Evolutionary conservation across 2,113 vertebrate species (phyloP).

Genomic region (Ammospiza nelsoni): DNA sequence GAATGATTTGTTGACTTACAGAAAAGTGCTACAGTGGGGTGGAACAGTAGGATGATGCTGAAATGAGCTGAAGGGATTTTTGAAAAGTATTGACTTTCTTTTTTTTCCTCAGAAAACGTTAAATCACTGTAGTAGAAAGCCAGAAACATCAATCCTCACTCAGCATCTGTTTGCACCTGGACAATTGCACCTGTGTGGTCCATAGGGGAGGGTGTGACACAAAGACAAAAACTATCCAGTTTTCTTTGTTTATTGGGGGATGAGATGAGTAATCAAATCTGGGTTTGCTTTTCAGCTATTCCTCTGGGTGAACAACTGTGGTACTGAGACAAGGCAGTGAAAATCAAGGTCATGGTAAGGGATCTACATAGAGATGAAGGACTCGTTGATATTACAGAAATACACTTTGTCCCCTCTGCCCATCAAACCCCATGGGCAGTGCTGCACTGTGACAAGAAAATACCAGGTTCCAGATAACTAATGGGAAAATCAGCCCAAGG

Average conservation of each 20-base stretch:
- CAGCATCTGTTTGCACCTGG: background rate
- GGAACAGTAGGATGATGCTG: background rate
- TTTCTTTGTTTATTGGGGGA: background rate
- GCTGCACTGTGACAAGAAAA: background rate
- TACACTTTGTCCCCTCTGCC: too few relatives aligned
- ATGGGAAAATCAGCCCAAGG: background rate
- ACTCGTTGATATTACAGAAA: background rate
- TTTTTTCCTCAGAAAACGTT: background rate
- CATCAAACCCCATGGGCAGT: fast-evolving
- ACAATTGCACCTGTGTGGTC: background rate
- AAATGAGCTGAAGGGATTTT: background rate
- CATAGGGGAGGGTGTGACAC: background rate
- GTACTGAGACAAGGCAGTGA: background rate
- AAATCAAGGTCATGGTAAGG: background rate
- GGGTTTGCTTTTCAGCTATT: background rate
- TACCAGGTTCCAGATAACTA: background rate
- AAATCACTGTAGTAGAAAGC: background rate
- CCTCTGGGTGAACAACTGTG: background rate
- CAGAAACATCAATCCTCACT: background rate
- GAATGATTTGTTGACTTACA: slow-evolving; percentile 19
- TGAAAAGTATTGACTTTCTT: background rate
- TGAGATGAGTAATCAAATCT: background rate
- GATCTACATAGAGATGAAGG: background rate
- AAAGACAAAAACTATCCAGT: background rate
- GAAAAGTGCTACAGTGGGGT: background rate